Evolutionary conservation across 2,888 invertebrate genomes (phyloP), one percentile per base, ranked within the genome.

Genomic region (Acanthosepion esculentum): DNA sequence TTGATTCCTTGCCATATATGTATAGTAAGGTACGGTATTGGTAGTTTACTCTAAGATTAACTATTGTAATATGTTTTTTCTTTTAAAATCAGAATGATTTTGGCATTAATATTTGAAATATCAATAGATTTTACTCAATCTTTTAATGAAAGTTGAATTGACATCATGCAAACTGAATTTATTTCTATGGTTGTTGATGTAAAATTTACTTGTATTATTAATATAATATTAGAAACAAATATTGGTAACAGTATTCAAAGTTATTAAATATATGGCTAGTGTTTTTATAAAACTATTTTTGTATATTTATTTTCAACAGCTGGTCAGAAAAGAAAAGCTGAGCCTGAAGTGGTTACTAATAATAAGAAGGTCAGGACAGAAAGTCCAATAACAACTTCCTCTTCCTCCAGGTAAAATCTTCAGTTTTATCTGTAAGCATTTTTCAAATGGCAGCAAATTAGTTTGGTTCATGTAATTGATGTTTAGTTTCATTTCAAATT

Each of bases 291-390:
- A 78, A 15, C 29, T n/a, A n/a, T 78, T 33, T n/a, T 78, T n/a
- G 78, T 78, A 12, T 33, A 78, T 78, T 78, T n/a, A 3, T 78
- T 78, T 78, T n/a, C 29, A 53, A 29, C 33, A 20, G 20, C 53
- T 20, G 96, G 95, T 64, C 48, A 95, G 64, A 97, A 97, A 94
- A 95, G 97, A 91, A 97, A 96, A 95, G 94, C 96, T 50, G 97
- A 97, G 23, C 59, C 96, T n/a, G 96, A 97, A 41, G 78, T 95
- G 8, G 91, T 95, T 29, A 91, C 94, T n/a, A n/a, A 15, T 15
- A n/a, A 96, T 33, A 97, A 97, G 95, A 97, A 96, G 94, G 94
- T 96, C 33, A 95, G 96, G 94, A 96, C 96, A 95, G 96, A 96
- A 15, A 96, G 96, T 95, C 96, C 96, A 50, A 59, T 95, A 41